Evolutionary conservation across 2,888 invertebrate species (phyloP), one percentile per base, ranked within the genome.

Genomic region (Smittia sp.): DNA sequence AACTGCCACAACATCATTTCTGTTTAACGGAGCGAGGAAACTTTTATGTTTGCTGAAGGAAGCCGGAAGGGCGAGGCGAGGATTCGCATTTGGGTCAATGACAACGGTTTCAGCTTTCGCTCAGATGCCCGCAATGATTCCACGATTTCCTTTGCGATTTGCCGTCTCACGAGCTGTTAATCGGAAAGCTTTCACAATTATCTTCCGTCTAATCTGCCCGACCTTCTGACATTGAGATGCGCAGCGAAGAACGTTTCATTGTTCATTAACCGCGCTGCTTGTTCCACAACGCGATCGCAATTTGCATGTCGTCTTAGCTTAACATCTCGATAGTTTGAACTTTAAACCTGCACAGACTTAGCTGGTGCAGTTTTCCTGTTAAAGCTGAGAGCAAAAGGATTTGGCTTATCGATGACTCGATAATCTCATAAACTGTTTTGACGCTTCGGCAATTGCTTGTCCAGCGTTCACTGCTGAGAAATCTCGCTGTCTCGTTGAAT

Each of bases 231-330:
- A 58, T 20, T 24, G n/a, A 15, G 11, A 27, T 25, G 41, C 11
- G 11, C 41, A 1, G 15, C 52, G 15, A 54, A 69, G 20, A 69
- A 15, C 69, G 27, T 27, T 69, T 54, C 69, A 54, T 69, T 69
- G 69, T 54, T 69, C 32, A 52, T 27, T 32, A 69, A 27, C 54
- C 41, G 15, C 32, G 27, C 15, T 18, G 54, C 69, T 15, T 52
- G 52, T 13, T 7, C 52, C 58, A 22, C 9, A 15, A 1, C 6
- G 27, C 52, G 69, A 69, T 46, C 52, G 52, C 52, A 69, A 54
- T 54, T 69, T 67, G 67, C 67, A 67, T 20, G 32, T 52, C 18
- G 9, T 39, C n/a, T 15, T 20, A 1, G 9, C 0, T 27, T 41
- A 25, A 63, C n/a, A 52, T 25, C 54, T 6, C 25, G 68, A 15